Conservation (phyloP, 2,888 invertebrate species). For the Melinaea menophilus region DNA sequence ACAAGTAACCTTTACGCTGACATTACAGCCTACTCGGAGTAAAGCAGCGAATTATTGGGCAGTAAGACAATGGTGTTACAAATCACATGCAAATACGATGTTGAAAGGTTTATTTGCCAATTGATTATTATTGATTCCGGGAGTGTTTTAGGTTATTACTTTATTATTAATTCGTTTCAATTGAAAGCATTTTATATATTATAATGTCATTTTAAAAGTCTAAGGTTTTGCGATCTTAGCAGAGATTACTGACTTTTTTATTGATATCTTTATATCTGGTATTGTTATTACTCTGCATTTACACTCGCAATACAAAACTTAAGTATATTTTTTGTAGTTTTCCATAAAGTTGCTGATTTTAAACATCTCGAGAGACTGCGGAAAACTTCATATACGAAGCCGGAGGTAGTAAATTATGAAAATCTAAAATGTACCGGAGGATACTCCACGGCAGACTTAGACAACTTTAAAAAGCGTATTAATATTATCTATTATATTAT, state of each 20-base stretch:
- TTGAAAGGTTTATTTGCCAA: slow-evolving; percentile 8
- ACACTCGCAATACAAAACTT: no score
- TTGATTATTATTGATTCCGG: slow-evolving; percentile 1
- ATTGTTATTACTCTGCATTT: no score
- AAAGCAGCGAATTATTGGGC: slow-evolving; percentile 5
- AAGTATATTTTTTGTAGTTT: slow-evolving; percentile 9
- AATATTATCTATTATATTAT: neutral
- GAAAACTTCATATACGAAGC: slow-evolving; percentile 24
- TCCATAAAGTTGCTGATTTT: slow-evolving; percentile 23
- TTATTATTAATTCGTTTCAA: neutral
- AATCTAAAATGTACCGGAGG: slow-evolving; percentile 26
- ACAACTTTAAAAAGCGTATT: neutral
- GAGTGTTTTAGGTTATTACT: neutral
- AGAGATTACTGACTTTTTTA: no score
- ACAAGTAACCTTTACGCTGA: slow-evolving; percentile 1
- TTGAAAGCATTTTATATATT: no score
- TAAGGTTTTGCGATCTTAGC: no score
- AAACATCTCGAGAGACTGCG: slow-evolving; percentile 24
- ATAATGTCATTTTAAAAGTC: no score
- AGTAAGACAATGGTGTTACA: slow-evolving; percentile 25
- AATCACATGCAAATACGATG: slow-evolving; percentile 20
- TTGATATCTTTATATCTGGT: no score
- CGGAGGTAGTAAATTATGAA: slow-evolving; percentile 29
- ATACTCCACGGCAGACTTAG: slow-evolving; percentile 20
- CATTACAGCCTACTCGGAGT: slow-evolving; percentile 1